Evolutionary conservation across 1,140 invertebrate species (phyloP).

Genomic region (Pollicipes pollicipes): DNA sequence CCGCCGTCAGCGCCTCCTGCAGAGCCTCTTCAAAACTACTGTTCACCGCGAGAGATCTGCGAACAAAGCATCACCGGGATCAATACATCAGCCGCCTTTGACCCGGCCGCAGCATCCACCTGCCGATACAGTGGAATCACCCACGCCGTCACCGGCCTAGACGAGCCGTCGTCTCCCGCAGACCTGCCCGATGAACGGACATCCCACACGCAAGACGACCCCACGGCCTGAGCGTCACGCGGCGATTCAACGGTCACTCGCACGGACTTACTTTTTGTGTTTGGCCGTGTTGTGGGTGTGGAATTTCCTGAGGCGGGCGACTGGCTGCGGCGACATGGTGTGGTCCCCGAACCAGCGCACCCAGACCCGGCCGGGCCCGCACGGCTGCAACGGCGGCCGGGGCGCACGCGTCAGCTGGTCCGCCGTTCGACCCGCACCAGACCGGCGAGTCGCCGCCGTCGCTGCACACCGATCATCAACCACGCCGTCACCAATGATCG

Average conservation of each 20-base stretch:
- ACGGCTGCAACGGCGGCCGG: background rate
- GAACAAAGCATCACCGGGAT: background rate
- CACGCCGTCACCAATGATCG: no score
- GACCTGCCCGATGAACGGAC: no score
- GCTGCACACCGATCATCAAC: no score
- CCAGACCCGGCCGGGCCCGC: background rate
- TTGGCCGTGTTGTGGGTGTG: slow-evolving; percentile 1
- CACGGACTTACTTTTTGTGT: slow-evolving; percentile 1
- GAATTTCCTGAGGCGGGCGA: background rate
- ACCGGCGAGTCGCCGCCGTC: no score
- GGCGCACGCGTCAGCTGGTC: no score
- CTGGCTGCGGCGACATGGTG: background rate
- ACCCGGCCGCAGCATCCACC: background rate
- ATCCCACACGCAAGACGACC: no score
- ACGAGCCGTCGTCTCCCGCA: no score
- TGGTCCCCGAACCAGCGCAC: slow-evolving; percentile 4
- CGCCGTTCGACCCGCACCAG: no score
- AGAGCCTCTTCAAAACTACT: background rate
- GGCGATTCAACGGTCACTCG: background rate
- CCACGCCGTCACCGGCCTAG: no score
- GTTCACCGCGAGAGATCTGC: background rate
- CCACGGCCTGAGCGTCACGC: no score
- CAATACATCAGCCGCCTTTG: background rate
- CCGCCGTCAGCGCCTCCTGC: slow-evolving; percentile 2
- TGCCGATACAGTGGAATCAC: no score